Percentiles rank a stretch among this genome's conserved stretches.
phyloP scores from a whole-genome alignment of 2,797 vertebrate genomes.

The Dallia pectoralis region DNA sequence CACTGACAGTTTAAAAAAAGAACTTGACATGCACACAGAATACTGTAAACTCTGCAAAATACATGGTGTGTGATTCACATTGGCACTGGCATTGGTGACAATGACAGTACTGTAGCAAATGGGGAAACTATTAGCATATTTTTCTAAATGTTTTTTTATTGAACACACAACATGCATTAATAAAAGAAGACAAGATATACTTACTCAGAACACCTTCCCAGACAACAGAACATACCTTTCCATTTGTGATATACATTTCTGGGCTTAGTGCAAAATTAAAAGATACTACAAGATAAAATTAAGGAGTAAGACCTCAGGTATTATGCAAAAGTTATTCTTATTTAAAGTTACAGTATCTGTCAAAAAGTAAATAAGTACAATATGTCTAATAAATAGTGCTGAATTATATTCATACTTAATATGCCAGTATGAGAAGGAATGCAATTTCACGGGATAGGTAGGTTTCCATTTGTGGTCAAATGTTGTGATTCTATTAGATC shows the following conservation, averaged over 20 bases:
- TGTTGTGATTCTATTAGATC: slow-evolving; percentile 3
- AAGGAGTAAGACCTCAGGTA: background rate
- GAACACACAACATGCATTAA: no score
- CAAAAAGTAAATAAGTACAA: no score
- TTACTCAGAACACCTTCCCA: no score
- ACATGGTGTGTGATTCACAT: background rate
- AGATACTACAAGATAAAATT: background rate
- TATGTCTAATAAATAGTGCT: background rate
- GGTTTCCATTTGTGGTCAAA: slow-evolving; percentile 35
- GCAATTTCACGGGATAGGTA: slow-evolving; percentile 17
- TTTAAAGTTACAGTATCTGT: background rate
- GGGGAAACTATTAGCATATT: no score
- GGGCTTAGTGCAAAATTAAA: background rate
- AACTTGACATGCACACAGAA: background rate
- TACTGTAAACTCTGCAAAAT: background rate
- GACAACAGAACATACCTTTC: no score
- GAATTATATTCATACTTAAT: background rate
- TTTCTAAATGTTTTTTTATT: no score
- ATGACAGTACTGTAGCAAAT: background rate
- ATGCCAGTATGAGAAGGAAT: background rate
- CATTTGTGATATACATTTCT: no score
- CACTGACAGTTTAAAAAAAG: background rate
- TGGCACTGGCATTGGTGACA: background rate
- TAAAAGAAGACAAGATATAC: no score
- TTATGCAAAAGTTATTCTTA: background rate